phyloP scores from a whole-genome alignment of 2,888 invertebrate species.

The Platycheirus albimanus region DNA sequence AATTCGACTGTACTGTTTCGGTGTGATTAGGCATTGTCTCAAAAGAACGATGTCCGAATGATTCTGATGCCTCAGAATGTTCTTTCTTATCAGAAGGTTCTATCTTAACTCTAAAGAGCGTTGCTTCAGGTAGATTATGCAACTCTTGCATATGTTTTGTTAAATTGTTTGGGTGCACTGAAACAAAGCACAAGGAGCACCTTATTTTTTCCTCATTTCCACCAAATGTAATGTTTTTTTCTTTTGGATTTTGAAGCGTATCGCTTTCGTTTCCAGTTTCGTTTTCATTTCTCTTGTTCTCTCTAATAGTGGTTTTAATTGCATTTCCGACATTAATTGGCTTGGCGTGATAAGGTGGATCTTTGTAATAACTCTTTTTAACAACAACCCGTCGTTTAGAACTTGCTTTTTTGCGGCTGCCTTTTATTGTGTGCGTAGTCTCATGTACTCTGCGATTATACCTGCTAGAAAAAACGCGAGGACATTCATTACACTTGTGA shows the following conservation, averaged over 20 bases:
- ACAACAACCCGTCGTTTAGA: constrained; percentile 7
- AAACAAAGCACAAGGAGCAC: constrained; percentile 78
- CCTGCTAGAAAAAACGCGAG: constrained; percentile 11
- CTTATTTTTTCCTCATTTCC: constrained; percentile 34
- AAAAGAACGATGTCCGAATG: neutral
- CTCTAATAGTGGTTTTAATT: neutral
- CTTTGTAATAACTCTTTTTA: constrained; percentile 28
- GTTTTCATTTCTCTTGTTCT: too few relatives aligned
- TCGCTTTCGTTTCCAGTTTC: neutral
- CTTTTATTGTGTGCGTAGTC: constrained; percentile 1
- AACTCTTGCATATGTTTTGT: constrained; percentile 81
- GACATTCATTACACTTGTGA: constrained; percentile 17
- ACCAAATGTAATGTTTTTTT: neutral
- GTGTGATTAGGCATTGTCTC: neutral
- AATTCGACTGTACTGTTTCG: neutral
- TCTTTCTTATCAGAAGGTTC: constrained; percentile 6
- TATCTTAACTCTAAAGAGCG: neutral
- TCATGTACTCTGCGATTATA: constrained; percentile 7
- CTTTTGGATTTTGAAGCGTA: neutral
- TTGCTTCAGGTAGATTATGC: constrained; percentile 76
- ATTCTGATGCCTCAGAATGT: neutral
- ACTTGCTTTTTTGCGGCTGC: neutral
- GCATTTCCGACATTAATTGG: neutral
- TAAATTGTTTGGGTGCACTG: constrained; percentile 82
- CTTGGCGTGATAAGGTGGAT: constrained; percentile 28